A percentile compares a stretch with the other conserved stretches of the same genome.
phyloP scores from a whole-genome alignment of 1,140 invertebrate species.

The Leptoteleia sp. region DNA sequence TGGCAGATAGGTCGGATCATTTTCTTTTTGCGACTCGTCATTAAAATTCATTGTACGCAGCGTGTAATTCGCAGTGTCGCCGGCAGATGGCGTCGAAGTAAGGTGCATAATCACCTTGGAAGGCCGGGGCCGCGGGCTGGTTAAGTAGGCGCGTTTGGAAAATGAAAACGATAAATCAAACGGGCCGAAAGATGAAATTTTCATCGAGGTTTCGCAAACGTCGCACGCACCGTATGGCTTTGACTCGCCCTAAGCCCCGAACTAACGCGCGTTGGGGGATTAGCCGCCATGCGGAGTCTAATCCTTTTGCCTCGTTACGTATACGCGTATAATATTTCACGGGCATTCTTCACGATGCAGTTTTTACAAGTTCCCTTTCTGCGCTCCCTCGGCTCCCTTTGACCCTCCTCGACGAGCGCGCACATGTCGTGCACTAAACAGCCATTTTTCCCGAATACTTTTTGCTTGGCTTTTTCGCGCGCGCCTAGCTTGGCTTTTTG shows the following conservation, averaged over 20 bases:
- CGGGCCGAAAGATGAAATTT: conserved; percentile 55
- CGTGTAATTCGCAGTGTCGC: conserved; percentile 30
- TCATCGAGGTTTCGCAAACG: conserved; percentile 53
- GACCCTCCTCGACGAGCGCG: conserved; percentile 54
- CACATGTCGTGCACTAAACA: conserved; percentile 64
- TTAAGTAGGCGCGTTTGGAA: conserved; percentile 41
- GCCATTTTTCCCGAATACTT: conserved; percentile 59
- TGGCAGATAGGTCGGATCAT: no score
- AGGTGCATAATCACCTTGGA: conserved; percentile 27
- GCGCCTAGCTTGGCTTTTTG: conserved; percentile 47
- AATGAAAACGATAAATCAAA: conserved; percentile 61
- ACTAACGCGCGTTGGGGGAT: conserved; percentile 66
- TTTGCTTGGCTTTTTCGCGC: conserved; percentile 47
- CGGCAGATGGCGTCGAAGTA: conserved; percentile 30
- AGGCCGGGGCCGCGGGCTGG: conserved; percentile 14
- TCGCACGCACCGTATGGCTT: conserved; percentile 60
- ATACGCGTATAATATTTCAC: conserved; percentile 69
- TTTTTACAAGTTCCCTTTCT: conserved; percentile 66
- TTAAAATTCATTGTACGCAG: conserved; percentile 32
- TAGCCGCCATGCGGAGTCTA: conserved; percentile 68
- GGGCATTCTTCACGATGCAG: conserved; percentile 65
- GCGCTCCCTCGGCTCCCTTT: conserved; percentile 51
- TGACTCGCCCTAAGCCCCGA: conserved; percentile 64
- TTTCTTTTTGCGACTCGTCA: no score
- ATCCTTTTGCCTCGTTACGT: conserved; percentile 70